These are phyloP conservation scores for Pachycephala philippinensis DNA, from an alignment of 2,113 vertebrate genomes.

Conservation along the genomic window DNA sequence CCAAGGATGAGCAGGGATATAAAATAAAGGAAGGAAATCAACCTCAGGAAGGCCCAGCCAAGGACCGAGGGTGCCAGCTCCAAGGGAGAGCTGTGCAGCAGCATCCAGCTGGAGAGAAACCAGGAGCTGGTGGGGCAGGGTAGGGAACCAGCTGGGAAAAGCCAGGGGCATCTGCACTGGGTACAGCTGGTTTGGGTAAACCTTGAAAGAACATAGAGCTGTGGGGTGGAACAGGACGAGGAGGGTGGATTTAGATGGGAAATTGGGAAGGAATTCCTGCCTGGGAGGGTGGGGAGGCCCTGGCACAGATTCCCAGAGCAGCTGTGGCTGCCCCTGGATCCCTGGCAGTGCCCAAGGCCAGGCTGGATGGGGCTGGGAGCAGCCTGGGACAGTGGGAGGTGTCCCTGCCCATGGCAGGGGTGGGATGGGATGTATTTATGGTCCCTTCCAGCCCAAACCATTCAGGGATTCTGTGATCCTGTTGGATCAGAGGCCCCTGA, in stretches of 20 bases:
- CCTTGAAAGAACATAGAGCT: fast-evolving
- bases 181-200: fast-evolving
- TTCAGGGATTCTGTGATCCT: neutral
- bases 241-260: neutral
- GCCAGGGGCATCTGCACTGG: fast-evolving
- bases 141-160: neutral
- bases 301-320: neutral
- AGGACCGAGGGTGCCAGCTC: fast-evolving
- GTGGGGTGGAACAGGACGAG: neutral
- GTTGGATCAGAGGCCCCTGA: neutral
- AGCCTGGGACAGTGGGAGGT: neutral
- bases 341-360: neutral
- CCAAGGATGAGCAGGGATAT: neutral
- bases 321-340: neutral
- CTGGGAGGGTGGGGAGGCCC: neutral
- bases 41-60: neutral
- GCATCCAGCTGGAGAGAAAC: neutral
- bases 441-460: neutral
- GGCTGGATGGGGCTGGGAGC: neutral
- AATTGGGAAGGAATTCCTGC: fast-evolving
- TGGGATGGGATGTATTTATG: neutral
- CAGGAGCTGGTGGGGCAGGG: fast-evolving
- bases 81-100: neutral
- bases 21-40: neutral
- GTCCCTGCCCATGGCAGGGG: neutral